Evolutionary conservation across 2,797 vertebrate genomes (phyloP).

Genomic region (Malurus splendens): DNA sequence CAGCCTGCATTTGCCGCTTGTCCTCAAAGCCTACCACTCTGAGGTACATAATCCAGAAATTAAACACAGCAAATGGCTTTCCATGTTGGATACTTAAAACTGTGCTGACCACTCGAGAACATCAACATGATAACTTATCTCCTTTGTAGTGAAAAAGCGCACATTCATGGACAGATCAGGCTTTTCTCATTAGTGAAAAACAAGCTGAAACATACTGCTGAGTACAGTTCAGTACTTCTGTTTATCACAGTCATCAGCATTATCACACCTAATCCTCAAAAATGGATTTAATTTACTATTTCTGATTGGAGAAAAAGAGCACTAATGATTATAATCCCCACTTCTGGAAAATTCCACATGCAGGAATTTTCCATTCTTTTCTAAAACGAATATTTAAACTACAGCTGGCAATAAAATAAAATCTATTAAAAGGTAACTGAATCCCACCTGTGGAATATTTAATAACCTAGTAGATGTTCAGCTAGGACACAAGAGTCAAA

Average conservation of each 20-base stretch:
- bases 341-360: conserved; percentile 33
- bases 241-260: not conserved
- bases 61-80: not conserved
- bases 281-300: not conserved
- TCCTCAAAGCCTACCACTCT: not conserved
- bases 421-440: not conserved
- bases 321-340: not conserved
- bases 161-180: not conserved
- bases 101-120: not conserved
- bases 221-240: not conserved
- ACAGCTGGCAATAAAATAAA: not conserved
- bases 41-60: not conserved
- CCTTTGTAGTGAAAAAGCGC: not conserved
- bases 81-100: not conserved
- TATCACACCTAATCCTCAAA: not conserved
- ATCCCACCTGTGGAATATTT: not conserved
- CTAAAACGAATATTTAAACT: not conserved
- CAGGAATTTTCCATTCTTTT: conserved; percentile 7
- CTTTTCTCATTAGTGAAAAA: not conserved
- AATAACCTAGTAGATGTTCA: not conserved
- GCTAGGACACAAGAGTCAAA: not conserved
- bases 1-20: not conserved
- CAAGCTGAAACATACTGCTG: not conserved
- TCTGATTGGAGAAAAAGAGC: not conserved
- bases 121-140: not conserved